These are phyloP conservation scores for Seira ritae DNA, from an alignment of 2,888 invertebrate genomes.

Conservation along the genomic window DNA sequence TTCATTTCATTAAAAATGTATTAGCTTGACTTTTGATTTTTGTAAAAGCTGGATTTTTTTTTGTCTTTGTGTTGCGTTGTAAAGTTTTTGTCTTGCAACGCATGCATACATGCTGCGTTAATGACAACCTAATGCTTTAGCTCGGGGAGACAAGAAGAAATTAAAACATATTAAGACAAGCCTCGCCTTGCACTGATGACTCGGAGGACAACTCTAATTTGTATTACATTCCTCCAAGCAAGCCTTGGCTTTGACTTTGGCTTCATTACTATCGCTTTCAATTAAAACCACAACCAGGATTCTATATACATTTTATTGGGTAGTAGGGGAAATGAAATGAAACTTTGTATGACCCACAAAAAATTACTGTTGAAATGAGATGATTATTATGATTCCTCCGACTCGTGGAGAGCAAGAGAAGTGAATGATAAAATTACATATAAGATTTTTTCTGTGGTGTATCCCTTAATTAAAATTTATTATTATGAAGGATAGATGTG, in stretches of 20 bases:
- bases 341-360: neutral
- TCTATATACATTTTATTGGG: too few relatives aligned
- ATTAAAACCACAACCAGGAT: constrained; percentile 2
- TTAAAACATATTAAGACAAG: constrained; percentile 3
- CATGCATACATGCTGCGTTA: constrained; percentile 7
- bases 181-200: constrained; percentile 12
- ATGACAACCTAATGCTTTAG: neutral
- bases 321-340: neutral
- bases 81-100: too few relatives aligned
- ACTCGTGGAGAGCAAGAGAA: too few relatives aligned
- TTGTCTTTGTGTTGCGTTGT: neutral
- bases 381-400: too few relatives aligned
- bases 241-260: constrained; percentile 38
- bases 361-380: too few relatives aligned
- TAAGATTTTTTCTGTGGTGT: neutral
- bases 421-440: neutral
- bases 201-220: neutral
- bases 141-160: constrained; percentile 21
- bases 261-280: constrained; percentile 23
- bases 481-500: neutral
- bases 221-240: neutral
- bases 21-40: too few relatives aligned
- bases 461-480: constrained; percentile 42
- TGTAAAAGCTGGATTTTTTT: constrained; percentile 2
- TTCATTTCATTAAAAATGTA: constrained; percentile 36